Evolutionary conservation across 2,113 vertebrate species (phyloP).

Genomic region (Ceratotherium simum): DNA sequence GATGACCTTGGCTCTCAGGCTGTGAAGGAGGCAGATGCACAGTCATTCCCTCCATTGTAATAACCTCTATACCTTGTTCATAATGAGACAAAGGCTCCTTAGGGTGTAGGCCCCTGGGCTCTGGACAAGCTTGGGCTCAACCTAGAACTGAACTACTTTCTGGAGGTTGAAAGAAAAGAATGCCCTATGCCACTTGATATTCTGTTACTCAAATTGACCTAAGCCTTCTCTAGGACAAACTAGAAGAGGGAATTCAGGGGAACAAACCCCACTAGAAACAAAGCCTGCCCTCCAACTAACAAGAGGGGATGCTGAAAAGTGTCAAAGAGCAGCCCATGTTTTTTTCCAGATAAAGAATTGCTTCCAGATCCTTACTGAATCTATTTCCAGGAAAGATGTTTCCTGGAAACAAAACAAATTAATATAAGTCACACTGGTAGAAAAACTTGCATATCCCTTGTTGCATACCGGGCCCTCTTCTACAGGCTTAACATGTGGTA

Average conservation of each 20-base stretch:
- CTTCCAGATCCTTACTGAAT: background rate
- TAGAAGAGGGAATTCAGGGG: background rate
- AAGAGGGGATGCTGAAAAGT: background rate
- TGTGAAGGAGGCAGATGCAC: accelerated
- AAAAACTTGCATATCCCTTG: background rate
- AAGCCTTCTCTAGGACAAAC: background rate
- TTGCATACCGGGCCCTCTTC: background rate
- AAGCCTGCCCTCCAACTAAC: background rate
- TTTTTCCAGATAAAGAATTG: background rate
- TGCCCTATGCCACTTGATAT: background rate
- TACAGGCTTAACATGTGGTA: background rate
- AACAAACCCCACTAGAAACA: background rate
- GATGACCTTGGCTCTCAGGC: background rate
- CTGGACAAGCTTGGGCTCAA: background rate
- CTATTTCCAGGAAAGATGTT: background rate
- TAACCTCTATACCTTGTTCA: background rate
- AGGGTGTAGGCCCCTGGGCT: background rate
- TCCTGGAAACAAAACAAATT: background rate
- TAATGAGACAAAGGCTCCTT: background rate
- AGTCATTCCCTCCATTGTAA: accelerated
- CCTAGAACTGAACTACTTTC: background rate
- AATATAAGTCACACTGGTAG: background rate
- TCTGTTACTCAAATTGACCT: background rate
- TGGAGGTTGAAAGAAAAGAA: background rate
- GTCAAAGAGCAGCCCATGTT: background rate